These are phyloP conservation scores for Albula glossodonta DNA, from an alignment of 2,113 vertebrate genomes.

Conservation along the genomic window DNA sequence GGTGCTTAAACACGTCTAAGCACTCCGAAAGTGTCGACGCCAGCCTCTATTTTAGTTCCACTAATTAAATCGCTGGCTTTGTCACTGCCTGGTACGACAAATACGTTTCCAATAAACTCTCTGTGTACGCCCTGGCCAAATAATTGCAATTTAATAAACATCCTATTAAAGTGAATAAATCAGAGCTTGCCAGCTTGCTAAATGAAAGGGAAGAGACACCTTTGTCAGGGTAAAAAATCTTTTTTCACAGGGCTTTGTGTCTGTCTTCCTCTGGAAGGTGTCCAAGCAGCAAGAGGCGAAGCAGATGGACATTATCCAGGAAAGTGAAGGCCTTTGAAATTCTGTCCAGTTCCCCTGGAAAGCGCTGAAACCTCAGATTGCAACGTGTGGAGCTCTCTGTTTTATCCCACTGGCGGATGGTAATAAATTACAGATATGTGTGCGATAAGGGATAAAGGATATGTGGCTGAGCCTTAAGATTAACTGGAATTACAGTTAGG, in stretches of 20 bases:
- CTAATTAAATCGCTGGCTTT: not conserved
- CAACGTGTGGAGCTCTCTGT: not conserved
- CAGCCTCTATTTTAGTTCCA: not conserved
- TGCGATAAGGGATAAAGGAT: not conserved
- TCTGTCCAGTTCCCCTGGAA: not conserved
- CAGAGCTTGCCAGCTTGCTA: not conserved
- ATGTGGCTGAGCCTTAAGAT: not conserved
- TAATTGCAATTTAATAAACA: conserved; percentile 29
- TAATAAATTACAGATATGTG: not conserved
- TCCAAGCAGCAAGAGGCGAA: not conserved
- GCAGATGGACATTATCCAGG: conserved; percentile 3
- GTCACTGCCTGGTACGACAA: not conserved
- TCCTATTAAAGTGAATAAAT: not conserved
- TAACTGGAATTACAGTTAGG: not conserved
- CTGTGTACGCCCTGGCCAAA: not conserved
- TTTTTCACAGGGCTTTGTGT: not conserved
- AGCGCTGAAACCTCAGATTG: not conserved
- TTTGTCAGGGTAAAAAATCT: conserved; percentile 6
- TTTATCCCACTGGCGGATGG: not conserved
- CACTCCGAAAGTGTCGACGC: not conserved
- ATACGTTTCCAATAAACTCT: not conserved
- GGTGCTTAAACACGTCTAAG: not conserved
- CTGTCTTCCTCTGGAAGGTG: conserved; percentile 4
- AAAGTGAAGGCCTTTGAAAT: not conserved
- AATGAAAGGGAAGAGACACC: not conserved